phyloP scores from a whole-genome alignment of 30 jellyfish, hydroid and myxozoan species.

The Hydra vulgaris region DNA sequence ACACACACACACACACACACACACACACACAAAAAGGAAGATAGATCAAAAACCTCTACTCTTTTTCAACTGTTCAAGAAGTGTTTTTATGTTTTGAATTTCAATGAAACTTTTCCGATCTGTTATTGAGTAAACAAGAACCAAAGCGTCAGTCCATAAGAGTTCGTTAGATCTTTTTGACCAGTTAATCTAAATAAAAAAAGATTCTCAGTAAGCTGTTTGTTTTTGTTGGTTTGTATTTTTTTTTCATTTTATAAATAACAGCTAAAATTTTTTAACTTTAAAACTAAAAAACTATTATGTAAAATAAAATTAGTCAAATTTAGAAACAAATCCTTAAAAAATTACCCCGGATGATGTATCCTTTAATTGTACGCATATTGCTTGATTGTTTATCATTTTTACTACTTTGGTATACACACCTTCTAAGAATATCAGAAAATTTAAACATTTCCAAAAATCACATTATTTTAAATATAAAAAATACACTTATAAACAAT shows the following conservation, averaged over 20 bases:
- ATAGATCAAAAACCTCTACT: neutral
- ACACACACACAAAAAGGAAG: no score
- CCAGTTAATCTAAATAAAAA: slow-evolving; percentile 15
- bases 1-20: no score
- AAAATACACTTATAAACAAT: no score
- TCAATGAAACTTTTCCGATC: slow-evolving; percentile 23
- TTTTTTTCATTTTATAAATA: no score
- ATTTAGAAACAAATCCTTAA: neutral
- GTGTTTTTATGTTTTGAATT: slow-evolving; percentile 20
- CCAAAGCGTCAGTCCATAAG: slow-evolving; percentile 22
- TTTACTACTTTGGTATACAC: slow-evolving; percentile 7
- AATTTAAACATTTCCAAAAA: no score
- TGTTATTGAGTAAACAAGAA: slow-evolving; percentile 18
- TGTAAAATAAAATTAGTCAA: no score
- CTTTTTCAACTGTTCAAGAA: slow-evolving; percentile 5
- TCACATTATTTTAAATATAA: no score
- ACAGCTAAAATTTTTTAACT: no score
- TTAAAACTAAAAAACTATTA: no score
- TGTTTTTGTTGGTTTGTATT: no score
- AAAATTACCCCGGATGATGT: slow-evolving; percentile 21
- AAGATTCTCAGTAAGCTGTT: neutral
- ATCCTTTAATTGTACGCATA: slow-evolving; percentile 16
- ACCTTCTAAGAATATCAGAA: slow-evolving; percentile 9
- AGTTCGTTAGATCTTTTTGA: slow-evolving; percentile 16
- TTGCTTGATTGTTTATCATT: slow-evolving; percentile 15